phyloP scores from a whole-genome alignment of 2,888 invertebrate genomes.

The Tachina lurida region DNA sequence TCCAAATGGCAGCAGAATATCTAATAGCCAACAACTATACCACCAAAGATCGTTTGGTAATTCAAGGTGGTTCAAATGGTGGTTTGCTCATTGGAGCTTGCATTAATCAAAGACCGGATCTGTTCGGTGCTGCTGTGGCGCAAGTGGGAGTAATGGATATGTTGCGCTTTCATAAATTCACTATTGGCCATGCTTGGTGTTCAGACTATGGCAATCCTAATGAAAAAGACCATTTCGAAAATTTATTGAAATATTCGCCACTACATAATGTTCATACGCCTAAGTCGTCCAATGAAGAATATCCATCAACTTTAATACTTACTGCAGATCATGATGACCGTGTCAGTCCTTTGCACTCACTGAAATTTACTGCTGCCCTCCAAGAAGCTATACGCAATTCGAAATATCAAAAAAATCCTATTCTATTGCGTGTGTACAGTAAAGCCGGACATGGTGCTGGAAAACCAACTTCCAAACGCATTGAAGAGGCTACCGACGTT shows the following conservation, averaged over 20 bases:
- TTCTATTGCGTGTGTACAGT: constrained; percentile 95
- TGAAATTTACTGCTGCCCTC: constrained; percentile 96
- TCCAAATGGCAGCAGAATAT: constrained; percentile 95
- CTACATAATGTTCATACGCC: constrained; percentile 94
- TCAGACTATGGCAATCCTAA: constrained; percentile 98
- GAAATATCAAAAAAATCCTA: constrained; percentile 90
- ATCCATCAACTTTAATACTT: constrained; percentile 94
- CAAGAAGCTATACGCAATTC: constrained; percentile 88
- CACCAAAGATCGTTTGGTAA: constrained; percentile 88
- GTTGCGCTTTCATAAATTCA: constrained; percentile 98
- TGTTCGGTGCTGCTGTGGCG: constrained; percentile 95
- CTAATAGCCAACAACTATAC: constrained; percentile 93
- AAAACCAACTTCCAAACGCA: constrained; percentile 98
- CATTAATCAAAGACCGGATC: constrained; percentile 96
- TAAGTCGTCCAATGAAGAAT: constrained; percentile 85
- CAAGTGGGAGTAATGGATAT: constrained; percentile 99
- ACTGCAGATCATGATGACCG: constrained; percentile 99
- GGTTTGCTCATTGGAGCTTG: constrained; percentile 97
- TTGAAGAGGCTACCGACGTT: constrained; percentile 96
- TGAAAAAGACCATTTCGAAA: constrained; percentile 92
- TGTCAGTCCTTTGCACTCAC: constrained; percentile 98
- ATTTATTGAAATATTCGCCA: constrained; percentile 94
- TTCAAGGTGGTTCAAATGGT: constrained; percentile 98
- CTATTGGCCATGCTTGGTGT: constrained; percentile 97
- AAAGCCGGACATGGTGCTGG: constrained; percentile 99